phyloP scores from a whole-genome alignment of 2,888 invertebrate genomes.

The Oscheius onirici region DNA sequence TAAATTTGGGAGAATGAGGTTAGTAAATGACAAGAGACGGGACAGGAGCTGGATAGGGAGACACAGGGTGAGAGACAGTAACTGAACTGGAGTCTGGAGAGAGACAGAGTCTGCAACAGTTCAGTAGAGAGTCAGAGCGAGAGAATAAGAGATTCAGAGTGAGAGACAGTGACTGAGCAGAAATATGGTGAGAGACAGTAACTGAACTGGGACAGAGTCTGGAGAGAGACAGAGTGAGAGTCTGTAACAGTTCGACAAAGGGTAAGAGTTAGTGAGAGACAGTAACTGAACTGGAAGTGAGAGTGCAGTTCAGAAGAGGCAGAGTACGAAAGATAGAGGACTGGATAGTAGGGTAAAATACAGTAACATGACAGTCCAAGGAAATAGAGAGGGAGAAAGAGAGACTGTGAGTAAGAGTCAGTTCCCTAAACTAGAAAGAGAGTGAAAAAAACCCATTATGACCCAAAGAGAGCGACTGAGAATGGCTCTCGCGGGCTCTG shows the following conservation, averaged over 20 bases:
- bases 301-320: too few relatives aligned
- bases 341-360: too few relatives aligned
- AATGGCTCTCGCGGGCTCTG: not conserved
- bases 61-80: not conserved
- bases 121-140: not conserved
- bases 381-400: too few relatives aligned
- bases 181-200: not conserved
- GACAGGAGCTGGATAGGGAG: not conserved
- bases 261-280: too few relatives aligned
- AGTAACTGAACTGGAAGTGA: too few relatives aligned
- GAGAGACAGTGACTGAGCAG: not conserved
- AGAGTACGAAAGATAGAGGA: too few relatives aligned
- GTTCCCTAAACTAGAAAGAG: not conserved
- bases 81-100: not conserved
- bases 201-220: not conserved
- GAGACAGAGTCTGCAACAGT: not conserved
- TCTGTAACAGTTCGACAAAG: not conserved
- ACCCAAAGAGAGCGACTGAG: not conserved
- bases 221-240: not conserved
- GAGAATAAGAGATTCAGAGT: not conserved
- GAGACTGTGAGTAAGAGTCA: too few relatives aligned
- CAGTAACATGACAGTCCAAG: too few relatives aligned
- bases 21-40: not conserved
- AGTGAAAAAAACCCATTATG: not conserved
- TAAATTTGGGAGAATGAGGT: too few relatives aligned